phyloP scores from a whole-genome alignment of 2,113 vertebrate genomes.

The Pandion haliaetus region DNA sequence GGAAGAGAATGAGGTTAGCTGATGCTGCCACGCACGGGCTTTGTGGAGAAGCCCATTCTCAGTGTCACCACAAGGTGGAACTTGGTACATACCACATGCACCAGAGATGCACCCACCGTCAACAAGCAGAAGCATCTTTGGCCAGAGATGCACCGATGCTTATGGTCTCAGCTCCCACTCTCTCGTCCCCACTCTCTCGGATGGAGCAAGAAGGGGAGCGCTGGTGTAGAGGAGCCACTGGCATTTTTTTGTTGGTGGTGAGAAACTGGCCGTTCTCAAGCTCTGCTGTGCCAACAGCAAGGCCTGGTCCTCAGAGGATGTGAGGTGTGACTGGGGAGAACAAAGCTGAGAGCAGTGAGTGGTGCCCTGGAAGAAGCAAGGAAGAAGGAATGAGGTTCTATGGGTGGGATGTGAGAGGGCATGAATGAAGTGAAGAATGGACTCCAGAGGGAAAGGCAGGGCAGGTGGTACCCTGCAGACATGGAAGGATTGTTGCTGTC shows the following conservation, averaged over 20 bases:
- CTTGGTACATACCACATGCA: conserved; percentile 42
- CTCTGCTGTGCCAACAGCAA: background rate
- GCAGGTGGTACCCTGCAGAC: background rate
- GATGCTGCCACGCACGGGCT: background rate
- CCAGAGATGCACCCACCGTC: background rate
- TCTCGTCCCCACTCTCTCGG: background rate
- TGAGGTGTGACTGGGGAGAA: background rate
- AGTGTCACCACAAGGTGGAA: conserved; percentile 68
- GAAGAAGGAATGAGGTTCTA: background rate
- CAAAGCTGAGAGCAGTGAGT: background rate
- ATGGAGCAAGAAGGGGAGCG: background rate
- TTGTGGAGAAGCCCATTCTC: conserved; percentile 1
- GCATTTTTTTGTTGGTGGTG: background rate
- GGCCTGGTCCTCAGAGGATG: background rate
- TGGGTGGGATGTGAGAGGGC: background rate
- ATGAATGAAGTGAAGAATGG: background rate
- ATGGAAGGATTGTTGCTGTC: background rate
- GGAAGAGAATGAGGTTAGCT: background rate
- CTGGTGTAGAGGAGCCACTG: background rate
- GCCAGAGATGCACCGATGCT: background rate
- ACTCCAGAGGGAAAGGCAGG: background rate
- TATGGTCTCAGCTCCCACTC: background rate
- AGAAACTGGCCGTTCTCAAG: background rate
- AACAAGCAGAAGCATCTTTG: background rate
- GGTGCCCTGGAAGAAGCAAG: background rate